Evolutionary conservation across 2,888 invertebrate genomes (phyloP), one percentile per base, ranked within the genome.

Genomic region (Fragum fragum): DNA sequence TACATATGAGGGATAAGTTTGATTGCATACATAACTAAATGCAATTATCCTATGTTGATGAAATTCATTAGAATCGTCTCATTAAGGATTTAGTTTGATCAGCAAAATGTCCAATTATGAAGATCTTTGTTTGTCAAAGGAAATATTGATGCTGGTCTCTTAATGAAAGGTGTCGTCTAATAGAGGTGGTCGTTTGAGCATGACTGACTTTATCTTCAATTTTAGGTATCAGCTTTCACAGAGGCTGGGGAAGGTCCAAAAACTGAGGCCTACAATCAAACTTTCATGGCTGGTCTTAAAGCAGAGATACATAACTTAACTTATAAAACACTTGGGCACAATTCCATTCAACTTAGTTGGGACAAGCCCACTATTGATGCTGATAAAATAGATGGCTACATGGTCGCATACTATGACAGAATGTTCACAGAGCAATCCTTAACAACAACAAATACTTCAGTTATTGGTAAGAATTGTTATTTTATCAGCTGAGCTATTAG

Each of bases 201-300:
- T n/a, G n/a, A n/a, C n/a, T n/a, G n/a, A n/a, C n/a, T n/a, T n/a
- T n/a, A n/a, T n/a, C n/a, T 63, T 61, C 28, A 32, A 28, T 11
- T 59, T 47, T 66, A 90, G 90, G 81, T 90, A 14, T 76, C 87
- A 26, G 88, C 88, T 2, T 72, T 81, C 3, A 89, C 85, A 7
- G 57, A 23, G 28, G 72, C 57, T 2, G 90, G 90, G 7, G 90
- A 88, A 66, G 85, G 89, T 16, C 6, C 21, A 0, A 66, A 26
- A 28, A 73, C 86, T 6, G 59, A n/a, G 0, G 57, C 29, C 14
- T 29, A 18, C 5, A 75, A 61, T 29, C 18, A 88, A 1, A 81
- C 76, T 11, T 87, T 76, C 74, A 83, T 84, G 18, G 57, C 39
- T 0, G 73, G 74, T 14, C 77, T 81, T 14, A 69, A 87, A 2